These are phyloP conservation scores for Burhinus bistriatus DNA, from an alignment of 2,113 vertebrate species.

Conservation along the genomic window DNA sequence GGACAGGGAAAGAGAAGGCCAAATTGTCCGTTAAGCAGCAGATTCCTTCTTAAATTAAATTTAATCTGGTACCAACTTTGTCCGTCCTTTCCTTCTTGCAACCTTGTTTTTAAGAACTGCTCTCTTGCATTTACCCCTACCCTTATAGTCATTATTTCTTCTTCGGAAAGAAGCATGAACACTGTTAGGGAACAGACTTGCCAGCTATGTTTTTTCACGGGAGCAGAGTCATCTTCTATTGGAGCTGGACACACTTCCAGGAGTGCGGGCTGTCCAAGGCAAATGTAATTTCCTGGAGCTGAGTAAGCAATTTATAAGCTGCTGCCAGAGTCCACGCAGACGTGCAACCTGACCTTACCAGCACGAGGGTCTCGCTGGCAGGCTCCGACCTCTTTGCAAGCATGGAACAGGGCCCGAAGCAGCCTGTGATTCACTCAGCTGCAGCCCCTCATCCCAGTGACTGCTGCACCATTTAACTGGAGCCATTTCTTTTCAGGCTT, in stretches of 20 bases:
- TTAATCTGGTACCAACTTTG: neutral
- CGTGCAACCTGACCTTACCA: rapidly evolving
- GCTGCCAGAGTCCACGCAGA: neutral
- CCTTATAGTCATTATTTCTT: neutral
- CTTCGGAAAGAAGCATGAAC: neutral
- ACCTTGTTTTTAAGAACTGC: neutral
- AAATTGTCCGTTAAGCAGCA: neutral
- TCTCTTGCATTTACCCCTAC: neutral
- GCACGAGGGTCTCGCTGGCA: neutral
- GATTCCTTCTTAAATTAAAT: neutral
- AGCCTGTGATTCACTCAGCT: rapidly evolving
- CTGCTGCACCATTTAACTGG: neutral
- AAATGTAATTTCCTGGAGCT: neutral
- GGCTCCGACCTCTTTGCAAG: neutral
- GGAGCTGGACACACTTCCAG: neutral
- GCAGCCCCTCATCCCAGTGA: neutral
- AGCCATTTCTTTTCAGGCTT: neutral
- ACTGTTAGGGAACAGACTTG: neutral
- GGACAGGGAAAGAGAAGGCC: neutral
- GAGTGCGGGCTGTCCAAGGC: neutral
- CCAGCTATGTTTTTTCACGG: rapidly evolving
- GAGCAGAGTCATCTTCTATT: neutral
- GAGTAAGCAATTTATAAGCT: neutral
- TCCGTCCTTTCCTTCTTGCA: neutral
- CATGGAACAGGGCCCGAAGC: neutral